These are phyloP conservation scores for Lagodon rhomboides DNA, from an alignment of 2,797 vertebrate species.

Conservation along the genomic window DNA sequence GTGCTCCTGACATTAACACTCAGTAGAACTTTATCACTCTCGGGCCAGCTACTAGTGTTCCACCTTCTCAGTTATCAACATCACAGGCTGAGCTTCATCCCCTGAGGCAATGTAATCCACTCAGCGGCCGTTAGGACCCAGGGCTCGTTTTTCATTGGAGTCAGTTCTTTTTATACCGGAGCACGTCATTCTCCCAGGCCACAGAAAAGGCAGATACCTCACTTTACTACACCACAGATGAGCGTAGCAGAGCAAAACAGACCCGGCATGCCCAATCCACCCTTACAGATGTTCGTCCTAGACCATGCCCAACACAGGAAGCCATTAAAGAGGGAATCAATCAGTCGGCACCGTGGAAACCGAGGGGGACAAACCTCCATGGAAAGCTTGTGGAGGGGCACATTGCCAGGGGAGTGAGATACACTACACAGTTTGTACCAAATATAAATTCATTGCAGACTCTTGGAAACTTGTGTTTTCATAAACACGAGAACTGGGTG, in stretches of 20 bases:
- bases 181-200: conserved; percentile 82
- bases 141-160: conserved; percentile 77
- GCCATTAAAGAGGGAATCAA: conserved; percentile 83
- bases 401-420: conserved; percentile 70
- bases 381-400: conserved; percentile 80
- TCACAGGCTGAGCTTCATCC: conserved; percentile 64
- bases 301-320: conserved; percentile 79
- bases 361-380: conserved; percentile 66
- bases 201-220: conserved; percentile 84
- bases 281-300: conserved; percentile 77
- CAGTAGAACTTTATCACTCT: conserved; percentile 66
- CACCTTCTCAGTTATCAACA: conserved; percentile 55
- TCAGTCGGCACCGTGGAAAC: conserved; percentile 80
- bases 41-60: conserved; percentile 57
- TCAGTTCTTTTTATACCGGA: conserved; percentile 83
- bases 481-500: conserved; percentile 73
- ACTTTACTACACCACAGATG: conserved; percentile 84
- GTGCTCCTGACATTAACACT: conserved; percentile 63
- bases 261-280: conserved; percentile 66
- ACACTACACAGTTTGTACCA: conserved; percentile 64
- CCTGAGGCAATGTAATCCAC: conserved; percentile 69
- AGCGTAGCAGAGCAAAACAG: conserved; percentile 75
- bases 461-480: conserved; percentile 81
- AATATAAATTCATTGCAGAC: conserved; percentile 80
- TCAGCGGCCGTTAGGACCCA: conserved; percentile 56